Percentiles rank a stretch among this genome's conserved stretches.
Conservation (phyloP, 2,888 invertebrate species). For the Timema podura region DNA sequence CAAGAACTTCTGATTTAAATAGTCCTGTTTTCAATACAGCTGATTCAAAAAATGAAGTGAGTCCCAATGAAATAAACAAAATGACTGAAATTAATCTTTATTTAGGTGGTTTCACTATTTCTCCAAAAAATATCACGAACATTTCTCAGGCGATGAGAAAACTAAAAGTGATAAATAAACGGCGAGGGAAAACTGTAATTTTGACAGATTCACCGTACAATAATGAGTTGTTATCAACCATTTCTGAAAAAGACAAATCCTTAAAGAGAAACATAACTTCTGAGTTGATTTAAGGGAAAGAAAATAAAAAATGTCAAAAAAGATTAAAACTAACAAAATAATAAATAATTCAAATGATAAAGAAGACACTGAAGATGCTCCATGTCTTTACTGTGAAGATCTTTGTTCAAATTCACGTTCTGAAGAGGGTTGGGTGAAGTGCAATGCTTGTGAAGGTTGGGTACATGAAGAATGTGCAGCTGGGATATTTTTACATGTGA, state of each 20-base stretch:
- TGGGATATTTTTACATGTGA: not conserved
- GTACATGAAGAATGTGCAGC: conserved; percentile 18
- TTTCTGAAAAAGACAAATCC: not conserved
- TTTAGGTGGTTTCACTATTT: conserved; percentile 3
- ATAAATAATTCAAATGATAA: conserved; percentile 11
- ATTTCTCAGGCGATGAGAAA: conserved; percentile 6
- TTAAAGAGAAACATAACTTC: not conserved
- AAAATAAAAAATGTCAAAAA: not conserved
- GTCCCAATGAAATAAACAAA: not conserved
- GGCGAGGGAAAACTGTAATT: no score
- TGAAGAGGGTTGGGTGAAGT: conserved; percentile 9
- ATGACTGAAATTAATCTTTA: no score
- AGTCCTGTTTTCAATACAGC: not conserved
- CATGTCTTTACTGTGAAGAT: conserved; percentile 16
- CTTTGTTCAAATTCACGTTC: conserved; percentile 13
- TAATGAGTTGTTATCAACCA: conserved; percentile 5
- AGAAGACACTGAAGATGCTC: conserved; percentile 9
- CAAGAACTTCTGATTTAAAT: not conserved
- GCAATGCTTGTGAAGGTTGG: not conserved
- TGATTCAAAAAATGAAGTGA: not conserved
- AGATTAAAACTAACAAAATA: not conserved
- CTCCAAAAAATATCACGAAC: not conserved
- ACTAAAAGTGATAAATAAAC: not conserved
- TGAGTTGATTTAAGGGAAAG: no score
- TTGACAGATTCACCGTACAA: conserved; percentile 10